These are phyloP conservation scores for Caenorhabditis becei DNA, from an alignment of 2,888 invertebrate species.

Conservation along the genomic window DNA sequence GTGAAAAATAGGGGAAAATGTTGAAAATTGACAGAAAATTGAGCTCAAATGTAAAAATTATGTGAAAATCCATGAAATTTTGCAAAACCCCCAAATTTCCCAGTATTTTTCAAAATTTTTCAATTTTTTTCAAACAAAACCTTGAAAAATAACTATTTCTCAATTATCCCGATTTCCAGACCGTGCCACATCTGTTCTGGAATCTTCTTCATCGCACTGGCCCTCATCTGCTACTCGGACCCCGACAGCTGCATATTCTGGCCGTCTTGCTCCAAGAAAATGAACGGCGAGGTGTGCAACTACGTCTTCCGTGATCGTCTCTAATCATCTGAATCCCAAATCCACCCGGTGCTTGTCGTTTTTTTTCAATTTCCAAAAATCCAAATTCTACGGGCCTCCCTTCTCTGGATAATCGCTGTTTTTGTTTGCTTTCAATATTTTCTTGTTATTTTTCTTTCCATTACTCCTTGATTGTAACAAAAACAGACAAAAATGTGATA, in stretches of 20 bases:
- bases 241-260: conserved; percentile 94
- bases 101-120: too few species aligned
- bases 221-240: conserved; percentile 95
- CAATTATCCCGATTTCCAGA: too few species aligned
- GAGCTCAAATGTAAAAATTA: neutral
- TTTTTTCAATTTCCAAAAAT: neutral
- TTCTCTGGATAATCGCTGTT: conserved; percentile 2
- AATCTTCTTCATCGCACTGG: conserved; percentile 93
- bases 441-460: neutral
- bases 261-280: conserved; percentile 82
- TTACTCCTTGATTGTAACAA: neutral
- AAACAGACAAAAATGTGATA: conserved; percentile 11
- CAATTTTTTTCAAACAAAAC: too few species aligned
- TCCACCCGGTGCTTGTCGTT: neutral
- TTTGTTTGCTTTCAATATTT: conserved; percentile 2
- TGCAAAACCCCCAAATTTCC: too few species aligned
- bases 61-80: conserved; percentile 2
- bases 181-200: conserved; percentile 98
- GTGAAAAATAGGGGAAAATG: neutral
- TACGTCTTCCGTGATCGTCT: conserved; percentile 66
- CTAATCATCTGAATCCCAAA: conserved; percentile 13
- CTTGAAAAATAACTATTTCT: neutral
- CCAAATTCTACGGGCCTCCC: neutral
- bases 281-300: conserved; percentile 75
- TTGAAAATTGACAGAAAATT: neutral